Evolutionary conservation across 2,888 invertebrate species (phyloP), one percentile per base, ranked within the genome.

Genomic region (Biston betularia): DNA sequence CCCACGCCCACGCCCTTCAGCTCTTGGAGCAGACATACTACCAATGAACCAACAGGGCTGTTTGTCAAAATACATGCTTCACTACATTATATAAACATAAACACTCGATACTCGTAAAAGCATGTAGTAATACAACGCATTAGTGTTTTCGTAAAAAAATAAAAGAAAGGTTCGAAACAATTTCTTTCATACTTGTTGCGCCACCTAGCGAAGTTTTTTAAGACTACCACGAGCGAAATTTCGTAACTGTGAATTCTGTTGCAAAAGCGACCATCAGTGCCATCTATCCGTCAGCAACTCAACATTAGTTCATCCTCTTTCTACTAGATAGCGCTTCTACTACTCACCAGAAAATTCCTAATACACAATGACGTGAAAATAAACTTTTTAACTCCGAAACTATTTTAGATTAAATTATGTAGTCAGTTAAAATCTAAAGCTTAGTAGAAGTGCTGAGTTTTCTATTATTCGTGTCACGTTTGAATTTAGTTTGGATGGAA

Each of bases 401-500:
- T 42, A 24, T 54, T 54, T 33, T 24, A 42, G 24, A 33, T 42
- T 42, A n/a, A 33, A 42, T n/a, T 54, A 33, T 12, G 24, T 54
- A 42, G 33, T 42, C 33, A 42, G n/a, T 42, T 24, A 33, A 54
- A 24, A 42, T 42, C 24, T 24, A 24, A 40, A 53, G 14, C 40
- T 54, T 42, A 42, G 52, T 15, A 50, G 34, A 52, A 52, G 2
- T 40, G 40, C 11, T 15, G 24, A 54, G 33, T 42, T 44, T 53
- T 54, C 54, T 54, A 12, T 42, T 44, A 52, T 15, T 64, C 40
- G 8, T 9, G 9, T 34, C 55, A 60, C 55, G 65, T 55, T 59
- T 48, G 11, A 60, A 59, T 55, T 63, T 56, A n/a, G 44, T 52
- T 55, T 48, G 55, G 49, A 65, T 55, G 7, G 45, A 55, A 50